These are phyloP conservation scores for Gymnarchus niloticus DNA, from an alignment of 2,113 vertebrate species.

Conservation along the genomic window DNA sequence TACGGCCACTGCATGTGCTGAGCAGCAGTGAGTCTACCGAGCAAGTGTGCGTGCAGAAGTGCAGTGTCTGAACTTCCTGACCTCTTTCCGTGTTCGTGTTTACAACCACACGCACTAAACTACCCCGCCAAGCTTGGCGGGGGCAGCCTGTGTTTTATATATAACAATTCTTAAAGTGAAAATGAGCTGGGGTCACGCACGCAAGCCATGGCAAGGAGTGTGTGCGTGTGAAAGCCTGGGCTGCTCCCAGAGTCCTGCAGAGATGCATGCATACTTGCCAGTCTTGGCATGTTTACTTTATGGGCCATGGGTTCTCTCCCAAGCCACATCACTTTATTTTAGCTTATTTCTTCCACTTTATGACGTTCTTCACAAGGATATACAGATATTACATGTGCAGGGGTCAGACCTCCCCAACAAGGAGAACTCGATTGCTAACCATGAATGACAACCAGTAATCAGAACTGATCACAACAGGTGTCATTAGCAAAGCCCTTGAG, in stretches of 20 bases:
- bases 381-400: background rate
- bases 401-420: background rate
- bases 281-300: background rate
- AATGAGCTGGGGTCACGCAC: conserved; percentile 46
- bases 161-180: conserved; percentile 45
- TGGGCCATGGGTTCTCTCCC: background rate
- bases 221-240: conserved; percentile 22
- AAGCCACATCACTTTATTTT: conserved; percentile 18
- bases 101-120: conserved; percentile 37
- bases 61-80: background rate
- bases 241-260: background rate
- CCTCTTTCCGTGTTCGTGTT: conserved; percentile 10
- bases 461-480: background rate
- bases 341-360: background rate
- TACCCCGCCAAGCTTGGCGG: conserved; percentile 36
- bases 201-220: background rate
- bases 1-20: background rate
- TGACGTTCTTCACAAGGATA: background rate
- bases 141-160: conserved; percentile 43
- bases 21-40: background rate
- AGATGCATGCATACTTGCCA: background rate
- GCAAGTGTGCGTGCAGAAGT: conserved; percentile 4
- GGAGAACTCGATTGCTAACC: background rate
- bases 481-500: background rate
- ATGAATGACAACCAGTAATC: background rate